phyloP scores from a whole-genome alignment of 2,797 vertebrate genomes.

The Phoebastria nigripes region DNA sequence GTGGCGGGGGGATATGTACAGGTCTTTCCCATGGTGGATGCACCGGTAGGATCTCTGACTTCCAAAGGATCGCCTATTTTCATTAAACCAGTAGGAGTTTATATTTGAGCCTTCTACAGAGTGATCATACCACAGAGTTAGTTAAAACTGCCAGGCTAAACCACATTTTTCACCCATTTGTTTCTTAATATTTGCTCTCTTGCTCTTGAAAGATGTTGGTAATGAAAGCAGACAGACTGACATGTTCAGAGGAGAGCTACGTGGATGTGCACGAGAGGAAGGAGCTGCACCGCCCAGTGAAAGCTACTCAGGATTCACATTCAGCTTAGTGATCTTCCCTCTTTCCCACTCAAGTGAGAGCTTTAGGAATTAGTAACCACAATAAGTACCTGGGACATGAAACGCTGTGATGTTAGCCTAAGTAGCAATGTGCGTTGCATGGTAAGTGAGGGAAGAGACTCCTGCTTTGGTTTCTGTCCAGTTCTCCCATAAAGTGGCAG shows the following conservation, averaged over 20 bases:
- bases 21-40: neutral
- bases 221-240: neutral
- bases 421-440: fast-evolving
- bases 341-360: neutral
- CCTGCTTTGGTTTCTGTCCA: neutral
- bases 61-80: neutral
- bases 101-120: neutral
- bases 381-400: neutral
- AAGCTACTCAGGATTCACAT: neutral
- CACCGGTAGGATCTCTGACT: neutral
- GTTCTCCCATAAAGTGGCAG: neutral
- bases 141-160: neutral
- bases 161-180: neutral
- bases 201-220: neutral
- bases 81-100: neutral
- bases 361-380: neutral
- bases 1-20: neutral
- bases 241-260: neutral
- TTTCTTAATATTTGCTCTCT: neutral
- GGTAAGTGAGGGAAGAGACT: neutral
- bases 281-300: neutral
- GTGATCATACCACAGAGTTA: neutral
- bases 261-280: neutral
- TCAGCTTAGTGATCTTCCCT: neutral
- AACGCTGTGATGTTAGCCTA: neutral